Percentiles rank a stretch among this genome's conserved stretches.
phyloP scores from a whole-genome alignment of 2,797 vertebrate genomes.

The Girardinus metallicus region DNA sequence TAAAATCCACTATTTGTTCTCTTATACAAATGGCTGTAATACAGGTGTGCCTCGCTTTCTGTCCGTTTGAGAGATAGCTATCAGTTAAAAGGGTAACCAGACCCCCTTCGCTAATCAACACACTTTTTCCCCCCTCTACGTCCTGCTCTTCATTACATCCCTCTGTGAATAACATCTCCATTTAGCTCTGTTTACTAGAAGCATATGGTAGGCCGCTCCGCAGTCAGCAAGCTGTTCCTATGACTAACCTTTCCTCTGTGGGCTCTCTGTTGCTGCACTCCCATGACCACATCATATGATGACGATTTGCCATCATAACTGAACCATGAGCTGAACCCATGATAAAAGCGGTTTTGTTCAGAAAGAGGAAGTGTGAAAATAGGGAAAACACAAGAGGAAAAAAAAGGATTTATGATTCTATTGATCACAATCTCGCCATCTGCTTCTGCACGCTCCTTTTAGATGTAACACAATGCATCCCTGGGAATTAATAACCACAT shows the following conservation, averaged over 20 bases:
- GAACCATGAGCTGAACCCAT: constrained; percentile 48
- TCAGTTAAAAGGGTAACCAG: constrained; percentile 79
- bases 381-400: constrained; percentile 15
- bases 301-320: constrained; percentile 19
- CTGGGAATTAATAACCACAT: constrained; percentile 75
- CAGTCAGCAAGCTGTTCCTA: constrained; percentile 65
- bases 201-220: constrained; percentile 70
- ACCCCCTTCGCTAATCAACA: constrained; percentile 57
- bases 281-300: constrained; percentile 57
- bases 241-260: constrained; percentile 48
- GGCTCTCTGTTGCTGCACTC: constrained; percentile 29
- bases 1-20: constrained; percentile 72
- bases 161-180: constrained; percentile 64
- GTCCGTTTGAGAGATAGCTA: constrained; percentile 73
- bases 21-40: constrained; percentile 57
- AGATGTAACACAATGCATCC: constrained; percentile 79
- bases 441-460: constrained; percentile 56
- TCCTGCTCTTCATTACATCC: constrained; percentile 55
- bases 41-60: constrained; percentile 64
- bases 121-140: constrained; percentile 29
- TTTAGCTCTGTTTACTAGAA: constrained; percentile 72
- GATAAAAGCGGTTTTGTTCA: constrained; percentile 26
- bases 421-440: constrained; percentile 73
- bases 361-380: constrained; percentile 43
- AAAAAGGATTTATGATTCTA: constrained; percentile 71